Evolutionary conservation across 2,888 invertebrate species (phyloP).

Genomic region (Belgica antarctica): DNA sequence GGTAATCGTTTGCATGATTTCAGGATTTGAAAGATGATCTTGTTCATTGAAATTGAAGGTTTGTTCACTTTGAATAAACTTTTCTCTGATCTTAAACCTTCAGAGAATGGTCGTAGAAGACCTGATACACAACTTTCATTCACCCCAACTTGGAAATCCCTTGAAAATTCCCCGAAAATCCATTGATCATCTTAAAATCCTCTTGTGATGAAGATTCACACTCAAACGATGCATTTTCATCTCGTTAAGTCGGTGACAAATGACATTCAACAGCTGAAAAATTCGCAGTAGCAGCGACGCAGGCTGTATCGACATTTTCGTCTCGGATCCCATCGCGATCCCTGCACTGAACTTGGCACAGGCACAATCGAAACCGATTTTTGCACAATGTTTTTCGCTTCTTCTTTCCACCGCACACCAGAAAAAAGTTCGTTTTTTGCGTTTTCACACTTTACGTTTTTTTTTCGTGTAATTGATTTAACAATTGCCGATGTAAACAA

Average conservation of each 20-base stretch:
- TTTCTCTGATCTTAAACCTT: too few relatives aligned
- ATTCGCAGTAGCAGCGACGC: not conserved
- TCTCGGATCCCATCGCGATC: too few relatives aligned
- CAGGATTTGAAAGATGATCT: too few relatives aligned
- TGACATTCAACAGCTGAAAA: not conserved
- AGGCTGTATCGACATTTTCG: not conserved
- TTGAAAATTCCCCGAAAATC: too few relatives aligned
- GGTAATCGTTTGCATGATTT: too few relatives aligned
- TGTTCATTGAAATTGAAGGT: too few relatives aligned
- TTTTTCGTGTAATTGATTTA: slow-evolving; percentile 14
- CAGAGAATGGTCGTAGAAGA: too few relatives aligned
- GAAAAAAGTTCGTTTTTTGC: slow-evolving; percentile 5
- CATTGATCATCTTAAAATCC: not conserved
- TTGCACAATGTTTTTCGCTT: not conserved
- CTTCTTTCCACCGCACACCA: not conserved
- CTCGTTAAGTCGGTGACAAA: not conserved
- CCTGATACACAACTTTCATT: too few relatives aligned
- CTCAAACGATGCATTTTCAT: not conserved
- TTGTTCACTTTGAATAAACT: too few relatives aligned
- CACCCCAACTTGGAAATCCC: too few relatives aligned
- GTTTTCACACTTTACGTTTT: slow-evolving; percentile 28
- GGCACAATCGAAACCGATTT: not conserved
- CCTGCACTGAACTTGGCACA: slow-evolving; percentile 10
- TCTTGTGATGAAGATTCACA: not conserved
- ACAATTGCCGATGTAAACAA: slow-evolving; percentile 12